Evolutionary conservation across 2,888 invertebrate species (phyloP).

Genomic region (Oscheius sp.): DNA sequence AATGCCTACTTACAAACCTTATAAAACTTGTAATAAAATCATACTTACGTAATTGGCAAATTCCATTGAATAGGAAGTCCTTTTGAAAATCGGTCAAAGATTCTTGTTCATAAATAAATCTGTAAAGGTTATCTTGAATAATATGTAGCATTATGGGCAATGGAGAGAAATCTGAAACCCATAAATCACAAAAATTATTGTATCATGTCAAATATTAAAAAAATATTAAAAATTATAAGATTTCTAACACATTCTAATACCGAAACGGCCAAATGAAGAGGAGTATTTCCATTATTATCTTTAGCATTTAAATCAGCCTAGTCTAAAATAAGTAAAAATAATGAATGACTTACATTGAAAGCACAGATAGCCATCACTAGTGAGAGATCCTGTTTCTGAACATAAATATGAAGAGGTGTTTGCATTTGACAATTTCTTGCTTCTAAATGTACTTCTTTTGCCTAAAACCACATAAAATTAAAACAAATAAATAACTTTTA

Average conservation of each 20-base stretch:
- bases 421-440: slow-evolving; percentile 70
- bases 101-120: too few species aligned
- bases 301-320: slow-evolving; percentile 69
- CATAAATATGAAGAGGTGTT: slow-evolving; percentile 71
- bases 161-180: too few species aligned
- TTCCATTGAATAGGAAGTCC: too few species aligned
- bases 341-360: slow-evolving; percentile 22
- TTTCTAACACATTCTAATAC: slow-evolving; percentile 18
- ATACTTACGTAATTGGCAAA: too few species aligned
- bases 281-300: slow-evolving; percentile 70
- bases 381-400: slow-evolving; percentile 57
- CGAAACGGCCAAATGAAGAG: slow-evolving; percentile 71
- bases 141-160: too few species aligned
- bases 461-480: slow-evolving; percentile 40
- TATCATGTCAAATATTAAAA: neutral
- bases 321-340: slow-evolving; percentile 1
- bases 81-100: too few species aligned
- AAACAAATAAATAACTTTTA: slow-evolving; percentile 34
- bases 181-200: too few species aligned
- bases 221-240: neutral
- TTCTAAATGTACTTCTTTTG: slow-evolving; percentile 68
- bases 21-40: too few species aligned
- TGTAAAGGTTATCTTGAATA: too few species aligned
- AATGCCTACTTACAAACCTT: too few species aligned
- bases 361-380: slow-evolving; percentile 45